Base-by-base conservation (phyloP, 2,113 vertebrate genomes). In the Mus spicilegus region DNA sequence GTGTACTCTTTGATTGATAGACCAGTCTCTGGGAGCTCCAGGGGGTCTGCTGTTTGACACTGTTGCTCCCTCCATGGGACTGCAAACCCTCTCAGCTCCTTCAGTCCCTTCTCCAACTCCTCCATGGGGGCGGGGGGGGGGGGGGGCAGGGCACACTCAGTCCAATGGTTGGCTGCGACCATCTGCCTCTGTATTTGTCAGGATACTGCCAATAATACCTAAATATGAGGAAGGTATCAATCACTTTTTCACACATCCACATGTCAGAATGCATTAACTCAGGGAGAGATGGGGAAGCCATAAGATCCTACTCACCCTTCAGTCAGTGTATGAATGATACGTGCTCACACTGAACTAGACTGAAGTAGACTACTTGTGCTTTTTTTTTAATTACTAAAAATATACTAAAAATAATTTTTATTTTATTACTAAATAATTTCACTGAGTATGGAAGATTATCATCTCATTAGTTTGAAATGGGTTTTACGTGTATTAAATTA, bases 241-340 rank as follows among this genome's bases (percentile, higher is more conserved):
- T 84, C 19, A 61, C 87, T 54, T 93, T 84, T 65, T 73, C 39
- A 78, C 20, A 30, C 11, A 42, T 82, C 58, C 39, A 93, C 82
- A 73, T 94, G 12, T 91, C 82, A 89, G 22, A 73, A 91, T 92
- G 24, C 63, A 87, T 36, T 36, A 91, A 73, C 28, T 58, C 90
- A 75, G 10, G 24, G 33, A 91, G 84, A 65, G 49, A 42, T 9
- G 33, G 0, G 0, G 63, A 94, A 70, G 17, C 28, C 33, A 19
- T 46, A 87, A 78, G 58, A 65, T 39, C 42, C 58, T 73, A 4
- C n/a, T 73, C 2, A 75, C 30, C 6, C 13, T 92, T 85, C 54
- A 84, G 54, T 86, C 24, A n/a, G 7, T 58, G 1, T 49, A 28
- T 58, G 72, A 95, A 87, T 51, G 5, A 14, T 36, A 77, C 17